Percentiles rank a stretch among this genome's conserved stretches.
Conservation (phyloP, 64 coral and sea anemone genomes). For the Montipora foliosa region DNA sequence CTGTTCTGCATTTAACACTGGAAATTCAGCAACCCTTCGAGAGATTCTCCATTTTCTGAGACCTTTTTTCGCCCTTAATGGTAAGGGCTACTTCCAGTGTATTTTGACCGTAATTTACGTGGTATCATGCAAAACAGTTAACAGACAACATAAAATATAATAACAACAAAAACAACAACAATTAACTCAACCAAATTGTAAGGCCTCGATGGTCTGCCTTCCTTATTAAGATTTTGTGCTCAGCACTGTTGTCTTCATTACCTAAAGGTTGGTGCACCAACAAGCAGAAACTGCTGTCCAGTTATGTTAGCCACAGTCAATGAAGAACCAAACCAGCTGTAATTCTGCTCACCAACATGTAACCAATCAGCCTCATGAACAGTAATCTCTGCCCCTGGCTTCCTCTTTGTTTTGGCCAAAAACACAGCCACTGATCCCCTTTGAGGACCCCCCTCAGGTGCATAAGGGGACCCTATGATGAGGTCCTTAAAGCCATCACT, state of each 20-base stretch:
- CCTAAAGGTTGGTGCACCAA: conserved; percentile 96
- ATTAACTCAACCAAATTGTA: too few relatives aligned
- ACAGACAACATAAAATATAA: too few relatives aligned
- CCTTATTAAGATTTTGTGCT: too few relatives aligned
- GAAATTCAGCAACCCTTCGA: too few relatives aligned
- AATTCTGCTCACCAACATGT: conserved; percentile 83
- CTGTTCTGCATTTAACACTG: too few relatives aligned
- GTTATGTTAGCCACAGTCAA: conserved; percentile 31
- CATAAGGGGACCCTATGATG: conserved; percentile 94
- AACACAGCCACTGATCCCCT: conserved; percentile 95
- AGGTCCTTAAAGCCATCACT: conserved; percentile 91
- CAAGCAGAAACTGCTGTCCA: conserved; percentile 54
- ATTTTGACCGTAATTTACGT: too few relatives aligned
- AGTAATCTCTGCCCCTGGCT: conserved; percentile 46
- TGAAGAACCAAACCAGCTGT: conserved; percentile 97
- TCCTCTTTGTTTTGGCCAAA: conserved; percentile 71
- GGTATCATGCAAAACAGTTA: too few relatives aligned
- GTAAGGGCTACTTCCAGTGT: too few relatives aligned
- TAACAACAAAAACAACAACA: too few relatives aligned
- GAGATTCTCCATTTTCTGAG: too few relatives aligned
- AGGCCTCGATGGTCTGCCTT: too few relatives aligned
- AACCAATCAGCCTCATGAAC: conserved; percentile 76
- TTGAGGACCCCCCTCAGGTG: conserved; percentile 86
- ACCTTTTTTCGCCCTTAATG: too few relatives aligned
- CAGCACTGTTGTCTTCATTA: not conserved